Conservation (phyloP, 2,113 vertebrate genomes). For the Merops nubicus region DNA sequence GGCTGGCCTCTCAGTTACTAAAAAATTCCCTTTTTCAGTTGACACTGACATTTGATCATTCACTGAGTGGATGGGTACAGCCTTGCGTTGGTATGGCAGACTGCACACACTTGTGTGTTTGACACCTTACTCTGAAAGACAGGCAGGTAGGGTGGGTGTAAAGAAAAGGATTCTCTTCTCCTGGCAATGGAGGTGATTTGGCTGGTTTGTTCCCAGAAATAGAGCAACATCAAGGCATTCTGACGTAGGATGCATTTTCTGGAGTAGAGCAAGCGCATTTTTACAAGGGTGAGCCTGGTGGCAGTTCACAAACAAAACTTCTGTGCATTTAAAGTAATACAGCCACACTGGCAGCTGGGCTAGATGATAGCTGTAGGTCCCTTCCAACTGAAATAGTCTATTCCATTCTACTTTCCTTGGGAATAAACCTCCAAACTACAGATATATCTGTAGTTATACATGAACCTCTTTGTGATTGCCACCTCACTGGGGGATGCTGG, state of each 20-base stretch:
- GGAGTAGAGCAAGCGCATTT: background rate
- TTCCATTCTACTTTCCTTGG: background rate
- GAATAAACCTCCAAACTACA: background rate
- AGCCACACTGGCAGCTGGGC: background rate
- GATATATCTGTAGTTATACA: background rate
- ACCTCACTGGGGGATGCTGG: background rate
- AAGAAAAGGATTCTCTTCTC: background rate
- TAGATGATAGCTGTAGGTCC: background rate
- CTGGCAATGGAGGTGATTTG: background rate
- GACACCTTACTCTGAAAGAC: background rate
- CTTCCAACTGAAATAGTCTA: background rate
- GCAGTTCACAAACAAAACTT: constrained; percentile 16
- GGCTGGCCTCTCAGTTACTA: background rate
- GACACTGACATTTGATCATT: background rate
- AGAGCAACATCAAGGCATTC: background rate
- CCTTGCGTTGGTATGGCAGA: background rate
- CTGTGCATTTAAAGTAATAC: constrained; percentile 13
- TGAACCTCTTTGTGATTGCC: background rate
- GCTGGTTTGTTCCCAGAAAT: background rate
- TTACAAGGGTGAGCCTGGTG: background rate
- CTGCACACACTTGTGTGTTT: background rate
- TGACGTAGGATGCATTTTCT: background rate
- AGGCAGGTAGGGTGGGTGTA: background rate
- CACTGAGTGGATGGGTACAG: background rate
- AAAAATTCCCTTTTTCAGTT: background rate